These are phyloP conservation scores for Coremacera marginata DNA, from an alignment of 2,888 invertebrate species.

Conservation along the genomic window DNA sequence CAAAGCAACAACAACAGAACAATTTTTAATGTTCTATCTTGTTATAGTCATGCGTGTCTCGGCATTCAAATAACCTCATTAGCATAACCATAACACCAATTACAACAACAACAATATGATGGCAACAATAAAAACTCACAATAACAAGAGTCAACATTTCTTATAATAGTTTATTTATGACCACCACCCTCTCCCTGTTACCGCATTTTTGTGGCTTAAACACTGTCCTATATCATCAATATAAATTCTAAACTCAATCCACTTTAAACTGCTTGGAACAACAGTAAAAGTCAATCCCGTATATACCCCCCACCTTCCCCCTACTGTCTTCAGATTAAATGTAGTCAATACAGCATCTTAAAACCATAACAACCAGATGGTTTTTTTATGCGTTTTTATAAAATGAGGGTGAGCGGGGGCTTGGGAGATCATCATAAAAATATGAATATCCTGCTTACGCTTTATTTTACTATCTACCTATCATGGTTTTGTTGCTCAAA, in stretches of 20 bases:
- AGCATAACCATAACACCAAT: conserved; percentile 38
- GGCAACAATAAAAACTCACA: not conserved
- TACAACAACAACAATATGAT: not conserved
- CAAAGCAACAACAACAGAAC: no score
- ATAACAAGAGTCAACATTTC: not conserved
- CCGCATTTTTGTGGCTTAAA: not conserved
- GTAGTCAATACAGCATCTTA: conserved; percentile 21
- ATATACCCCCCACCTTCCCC: not conserved
- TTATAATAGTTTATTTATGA: not conserved
- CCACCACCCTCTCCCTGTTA: not conserved
- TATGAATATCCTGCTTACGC: not conserved
- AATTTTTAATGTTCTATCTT: no score
- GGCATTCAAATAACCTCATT: conserved; percentile 41
- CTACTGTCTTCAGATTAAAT: not conserved
- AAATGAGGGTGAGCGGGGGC: not conserved
- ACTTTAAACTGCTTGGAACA: not conserved
- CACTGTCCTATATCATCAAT: not conserved
- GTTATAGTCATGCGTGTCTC: conserved; percentile 18
- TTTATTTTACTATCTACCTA: not conserved
- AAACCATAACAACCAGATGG: conserved; percentile 41
- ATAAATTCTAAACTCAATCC: not conserved
- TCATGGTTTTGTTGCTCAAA: not conserved
- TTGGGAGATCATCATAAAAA: conserved; percentile 1
- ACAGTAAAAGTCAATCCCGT: not conserved
- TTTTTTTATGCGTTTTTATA: conserved; percentile 17